Base-by-base conservation (phyloP, 2,888 invertebrate species). In the Zygogramma bicolorata region DNA sequence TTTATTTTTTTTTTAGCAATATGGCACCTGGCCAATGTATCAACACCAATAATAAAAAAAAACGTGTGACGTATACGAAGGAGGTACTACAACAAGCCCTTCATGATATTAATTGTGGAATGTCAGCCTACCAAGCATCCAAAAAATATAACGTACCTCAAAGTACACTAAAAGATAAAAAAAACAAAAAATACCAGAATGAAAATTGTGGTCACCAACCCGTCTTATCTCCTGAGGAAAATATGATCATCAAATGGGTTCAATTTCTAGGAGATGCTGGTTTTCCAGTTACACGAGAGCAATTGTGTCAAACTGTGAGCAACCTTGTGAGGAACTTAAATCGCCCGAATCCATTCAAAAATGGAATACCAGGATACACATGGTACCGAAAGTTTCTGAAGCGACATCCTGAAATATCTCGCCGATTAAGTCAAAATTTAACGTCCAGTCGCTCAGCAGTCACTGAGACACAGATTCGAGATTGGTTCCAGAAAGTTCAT, bases 91-190 rank as follows among this genome's bases (percentile, higher is more conserved):
- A 59, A 15, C 29, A 59, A 59, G 59, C 59, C 27, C 59, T 59
- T 25, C 10, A 59, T 59, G 27, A 27, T 29, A 29, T 59, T 59
- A 59, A 6, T 10, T 29, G n/a, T 59, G 31, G 18, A 15, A n/a
- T n/a, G 15, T 15, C 42, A 5, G 15, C 15, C 2, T 15, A 4
- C 2, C 13, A n/a, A 15, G 46, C 58, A 13, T 67, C 67, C 58
- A 15, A 38, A 7, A 18, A 57, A 29, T 70, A 20, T 38, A 57
- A 15, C 7, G 18, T 70, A 18, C 69, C 65, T 34, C 53, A 65
- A 70, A 70, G 40, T n/a, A 70, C 69, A 10, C 40, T 70, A 53
- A 69, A n/a, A 22, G 57, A 70, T 34, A 65, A 70, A 15, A n/a
- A 15, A 15, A 15, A 4, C 15, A 6, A 15, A n/a, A 46, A 66